These are phyloP conservation scores for Crotalus viridis DNA, from an alignment of 2,113 vertebrate species.

Conservation along the genomic window DNA sequence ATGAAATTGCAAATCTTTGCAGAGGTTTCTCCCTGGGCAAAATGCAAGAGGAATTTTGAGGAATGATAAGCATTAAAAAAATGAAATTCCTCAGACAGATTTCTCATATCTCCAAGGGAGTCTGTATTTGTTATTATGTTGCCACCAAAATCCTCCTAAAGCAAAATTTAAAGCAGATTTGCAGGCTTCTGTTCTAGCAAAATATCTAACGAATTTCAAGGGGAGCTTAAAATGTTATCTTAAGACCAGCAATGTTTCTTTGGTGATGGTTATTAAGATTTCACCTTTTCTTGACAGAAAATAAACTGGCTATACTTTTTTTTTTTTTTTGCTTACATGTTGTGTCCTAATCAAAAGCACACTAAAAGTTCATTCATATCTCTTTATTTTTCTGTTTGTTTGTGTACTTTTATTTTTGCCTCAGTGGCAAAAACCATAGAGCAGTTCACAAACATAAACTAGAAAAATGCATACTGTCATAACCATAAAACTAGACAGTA, in stretches of 20 bases:
- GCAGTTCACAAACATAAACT: background rate
- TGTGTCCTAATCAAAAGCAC: background rate
- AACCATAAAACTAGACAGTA: background rate
- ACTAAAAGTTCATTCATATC: background rate
- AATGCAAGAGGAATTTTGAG: background rate
- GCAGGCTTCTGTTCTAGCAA: background rate
- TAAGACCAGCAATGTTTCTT: background rate
- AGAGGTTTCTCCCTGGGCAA: background rate
- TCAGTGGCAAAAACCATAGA: background rate
- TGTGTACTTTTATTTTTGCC: background rate
- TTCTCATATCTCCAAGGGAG: background rate
- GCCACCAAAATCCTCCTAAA: background rate
- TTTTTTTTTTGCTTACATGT: background rate
- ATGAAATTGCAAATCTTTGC: background rate
- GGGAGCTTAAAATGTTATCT: background rate
- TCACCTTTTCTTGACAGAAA: background rate
- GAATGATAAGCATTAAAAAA: background rate
- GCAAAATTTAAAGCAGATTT: background rate
- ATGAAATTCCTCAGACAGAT: background rate
- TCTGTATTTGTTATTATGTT: background rate
- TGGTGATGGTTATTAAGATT: too few species aligned
- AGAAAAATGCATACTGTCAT: background rate
- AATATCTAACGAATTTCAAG: background rate
- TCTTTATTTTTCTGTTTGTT: background rate
- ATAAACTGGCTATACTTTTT: background rate